A percentile compares a stretch with the other conserved stretches of the same genome.
These are phyloP conservation scores for Hycleus phaleratus DNA, from an alignment of 1,140 invertebrate genomes.

Conservation along the genomic window DNA sequence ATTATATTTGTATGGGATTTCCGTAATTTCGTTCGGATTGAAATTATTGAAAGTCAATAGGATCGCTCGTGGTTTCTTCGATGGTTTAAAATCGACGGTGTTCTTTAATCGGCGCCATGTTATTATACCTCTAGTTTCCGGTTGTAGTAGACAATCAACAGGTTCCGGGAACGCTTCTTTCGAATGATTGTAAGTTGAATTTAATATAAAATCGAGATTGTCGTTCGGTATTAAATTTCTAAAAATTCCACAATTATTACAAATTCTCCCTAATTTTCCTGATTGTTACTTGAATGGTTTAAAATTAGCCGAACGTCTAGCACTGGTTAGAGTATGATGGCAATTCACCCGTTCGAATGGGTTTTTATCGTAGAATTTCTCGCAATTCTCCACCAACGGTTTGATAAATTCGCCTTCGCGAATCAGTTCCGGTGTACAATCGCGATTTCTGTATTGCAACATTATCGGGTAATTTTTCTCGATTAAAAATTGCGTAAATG, in stretches of 20 bases:
- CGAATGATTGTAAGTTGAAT: slow-evolving; percentile 52
- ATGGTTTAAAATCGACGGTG: slow-evolving; percentile 43
- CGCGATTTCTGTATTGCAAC: not conserved
- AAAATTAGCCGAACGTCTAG: slow-evolving; percentile 46
- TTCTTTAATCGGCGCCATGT: slow-evolving; percentile 53
- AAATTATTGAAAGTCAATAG: not conserved
- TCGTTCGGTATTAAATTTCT: slow-evolving; percentile 47
- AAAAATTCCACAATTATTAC: slow-evolving; percentile 2
- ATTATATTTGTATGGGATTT: not conserved
- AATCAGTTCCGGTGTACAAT: not conserved
- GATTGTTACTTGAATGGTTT: slow-evolving; percentile 28
- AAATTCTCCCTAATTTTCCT: not conserved
- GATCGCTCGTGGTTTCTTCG: slow-evolving; percentile 25
- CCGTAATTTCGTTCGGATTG: not conserved
- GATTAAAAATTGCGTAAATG: too few relatives aligned
- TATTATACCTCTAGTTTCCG: slow-evolving; percentile 46
- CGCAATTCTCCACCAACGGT: not conserved
- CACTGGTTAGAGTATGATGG: slow-evolving; percentile 54
- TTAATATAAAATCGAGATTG: slow-evolving; percentile 51
- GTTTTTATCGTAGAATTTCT: slow-evolving; percentile 1
- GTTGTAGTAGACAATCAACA: slow-evolving; percentile 50
- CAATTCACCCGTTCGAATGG: slow-evolving; percentile 49
- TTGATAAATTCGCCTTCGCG: not conserved
- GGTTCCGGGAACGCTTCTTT: slow-evolving; percentile 51
- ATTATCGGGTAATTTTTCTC: too few relatives aligned